phyloP scores from a whole-genome alignment of 2,888 invertebrate species.

The Cosmopolites sordidus region DNA sequence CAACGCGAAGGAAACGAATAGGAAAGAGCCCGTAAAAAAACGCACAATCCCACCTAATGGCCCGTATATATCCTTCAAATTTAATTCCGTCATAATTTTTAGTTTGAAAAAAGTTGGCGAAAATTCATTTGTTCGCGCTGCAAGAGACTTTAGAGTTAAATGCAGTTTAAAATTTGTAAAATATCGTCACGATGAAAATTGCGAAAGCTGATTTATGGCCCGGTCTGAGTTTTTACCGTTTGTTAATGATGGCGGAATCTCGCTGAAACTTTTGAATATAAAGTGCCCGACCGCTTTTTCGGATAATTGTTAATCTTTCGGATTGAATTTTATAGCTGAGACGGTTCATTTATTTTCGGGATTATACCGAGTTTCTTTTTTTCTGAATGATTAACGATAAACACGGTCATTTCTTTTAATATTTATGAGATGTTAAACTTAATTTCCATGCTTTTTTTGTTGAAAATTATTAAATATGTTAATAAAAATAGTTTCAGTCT shows the following conservation, averaged over 20 bases:
- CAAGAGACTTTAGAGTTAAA: conserved; percentile 25
- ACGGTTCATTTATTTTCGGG: background rate
- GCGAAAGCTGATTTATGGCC: conserved; percentile 6
- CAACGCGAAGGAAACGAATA: too few relatives aligned
- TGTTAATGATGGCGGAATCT: conserved; percentile 1
- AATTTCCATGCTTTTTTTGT: too few relatives aligned
- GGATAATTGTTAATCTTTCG: conserved; percentile 1
- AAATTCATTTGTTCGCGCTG: conserved; percentile 25
- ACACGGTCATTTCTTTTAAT: too few relatives aligned
- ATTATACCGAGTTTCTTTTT: background rate
- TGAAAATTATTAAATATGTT: too few relatives aligned
- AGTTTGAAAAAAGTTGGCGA: conserved; percentile 21
- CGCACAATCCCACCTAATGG: conserved; percentile 31
- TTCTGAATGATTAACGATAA: too few relatives aligned
- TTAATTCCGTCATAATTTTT: conserved; percentile 29
- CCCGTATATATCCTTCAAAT: conserved; percentile 36
- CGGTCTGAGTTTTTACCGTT: background rate
- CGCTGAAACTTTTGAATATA: background rate
- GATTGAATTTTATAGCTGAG: background rate
- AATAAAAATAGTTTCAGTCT: too few relatives aligned
- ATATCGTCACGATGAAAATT: conserved; percentile 16
- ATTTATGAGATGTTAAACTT: too few relatives aligned
- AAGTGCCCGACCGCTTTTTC: background rate
- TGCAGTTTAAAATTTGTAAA: conserved; percentile 23
- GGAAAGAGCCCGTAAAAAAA: background rate